Evolutionary conservation across 2,113 vertebrate genomes (phyloP), one percentile per base, ranked within the genome.

Genomic region (Romanogobio albipinnatus): DNA sequence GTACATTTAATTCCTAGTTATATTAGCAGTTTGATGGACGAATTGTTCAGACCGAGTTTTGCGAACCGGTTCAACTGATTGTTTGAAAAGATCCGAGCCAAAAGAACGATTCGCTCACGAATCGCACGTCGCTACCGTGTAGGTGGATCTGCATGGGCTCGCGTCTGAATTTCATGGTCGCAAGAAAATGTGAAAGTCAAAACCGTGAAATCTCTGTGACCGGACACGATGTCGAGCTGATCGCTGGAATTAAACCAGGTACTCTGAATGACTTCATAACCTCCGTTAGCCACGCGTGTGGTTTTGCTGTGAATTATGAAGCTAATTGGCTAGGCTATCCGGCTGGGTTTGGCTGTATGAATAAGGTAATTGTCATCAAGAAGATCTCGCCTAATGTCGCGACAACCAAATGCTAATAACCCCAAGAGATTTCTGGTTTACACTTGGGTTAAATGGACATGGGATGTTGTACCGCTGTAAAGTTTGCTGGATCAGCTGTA

Each of bases 321-420:
- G 80, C 80, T 82, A 82, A 58, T 82, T 71, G 66, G 81, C 81
- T 82, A 82, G 19, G 81, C 81, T 82, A 82, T 82, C 49, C 51
- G 13, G 13, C 33, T 82, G 66, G 81, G 66, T 43, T 24, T 70
- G 66, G 33, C 62, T 70, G 80, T 71, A 51, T 82, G 64, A 39
- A 58, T 56, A 58, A 70, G 49, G 80, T 43, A 56, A 43, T 71
- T 71, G 49, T 73, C 51, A 61, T 78, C 66, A 82, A 43, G 59
- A 45, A 33, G 26, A 68, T 68, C 5, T 33, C 61, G 5, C 43
- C 59, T 13, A 22, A 29, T 49, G 77, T 64, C 43, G 8, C 24
- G 39, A 49, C 56, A 33, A 53, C 36, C 17, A 43, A 26, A 47
- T 19, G 76, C 1, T 22, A 43, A 66, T n/a, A n/a, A n/a, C n/a